Evolutionary conservation across 2,113 vertebrate genomes (phyloP), one percentile per base, ranked within the genome.

Genomic region (Ameiurus melas): DNA sequence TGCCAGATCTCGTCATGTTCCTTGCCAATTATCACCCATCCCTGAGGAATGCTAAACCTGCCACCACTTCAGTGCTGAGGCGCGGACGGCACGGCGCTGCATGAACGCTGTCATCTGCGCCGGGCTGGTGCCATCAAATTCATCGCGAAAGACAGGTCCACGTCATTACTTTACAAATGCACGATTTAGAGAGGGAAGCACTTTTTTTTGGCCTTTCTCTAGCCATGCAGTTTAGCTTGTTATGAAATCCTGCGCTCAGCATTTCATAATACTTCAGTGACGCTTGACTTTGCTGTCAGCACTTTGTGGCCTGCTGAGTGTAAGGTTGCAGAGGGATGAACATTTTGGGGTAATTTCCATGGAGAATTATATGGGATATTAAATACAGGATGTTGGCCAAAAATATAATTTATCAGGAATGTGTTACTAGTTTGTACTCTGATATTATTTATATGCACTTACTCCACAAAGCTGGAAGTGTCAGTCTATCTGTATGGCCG

Each of bases 1-100:
- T 89, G 90, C 90, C 90, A 90, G 85, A 87, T 90, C 88, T 85
- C 83, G 47, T 90, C 87, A 87, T 87, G 87, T 87, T 89, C 79
- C 66, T 83, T 87, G 90, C 87, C 90, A 90, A 90, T 90, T 90
- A 89, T 83, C 83, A 70, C 77, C 85, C 77, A 77, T 90, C 82
- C 85, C 87, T 5, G 68, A 90, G 90, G 90, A 90, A 90, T 80
- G 77, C 39, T 78, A 83, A 88, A 83, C 68, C 80, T 68, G 83
- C 84, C 84, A 68, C 86, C 86, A 87, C 86, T 89, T 85, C 86
- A 53, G 83, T 57, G 86, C 84, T 73, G 78, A 88, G 12, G 62
- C 22, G 5, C 84, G 80, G 39, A 85, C 64, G 43, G 78, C 43
- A 79, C 84, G 55, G 73, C 79, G 57, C 70, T 53, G 73, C 60